phyloP scores from a whole-genome alignment of 1,140 invertebrate species.

The Cataglyphis hispanica region DNA sequence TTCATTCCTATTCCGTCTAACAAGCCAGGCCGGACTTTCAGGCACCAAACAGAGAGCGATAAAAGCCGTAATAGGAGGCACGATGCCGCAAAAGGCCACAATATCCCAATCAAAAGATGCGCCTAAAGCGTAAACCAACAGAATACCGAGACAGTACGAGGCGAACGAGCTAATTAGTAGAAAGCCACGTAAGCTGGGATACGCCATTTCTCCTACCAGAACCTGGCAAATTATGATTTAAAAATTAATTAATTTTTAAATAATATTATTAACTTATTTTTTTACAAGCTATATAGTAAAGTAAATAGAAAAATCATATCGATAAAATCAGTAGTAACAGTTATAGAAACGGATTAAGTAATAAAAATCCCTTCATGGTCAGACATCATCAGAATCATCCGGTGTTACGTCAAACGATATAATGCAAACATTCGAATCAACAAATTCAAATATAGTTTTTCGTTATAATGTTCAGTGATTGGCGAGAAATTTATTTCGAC shows the following conservation, averaged over 20 bases:
- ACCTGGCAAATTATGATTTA: constrained; percentile 85
- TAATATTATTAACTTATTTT: neutral
- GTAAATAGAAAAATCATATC: neutral
- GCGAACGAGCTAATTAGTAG: constrained; percentile 89
- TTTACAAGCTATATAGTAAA: neutral
- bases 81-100: constrained; percentile 88
- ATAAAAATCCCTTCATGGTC: neutral
- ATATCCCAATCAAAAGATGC: constrained; percentile 88
- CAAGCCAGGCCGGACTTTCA: constrained; percentile 91
- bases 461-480: neutral
- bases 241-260: neutral
- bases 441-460: neutral
- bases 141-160: constrained; percentile 91
- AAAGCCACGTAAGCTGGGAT: constrained; percentile 89
- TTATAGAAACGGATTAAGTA: neutral
- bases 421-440: neutral
- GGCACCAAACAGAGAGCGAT: constrained; percentile 89
- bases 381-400: neutral
- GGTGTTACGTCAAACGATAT: neutral
- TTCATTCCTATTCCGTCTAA: constrained; percentile 88
- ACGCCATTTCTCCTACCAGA: constrained; percentile 91
- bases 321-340: constrained; percentile 1
- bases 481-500: neutral
- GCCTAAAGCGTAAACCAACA: constrained; percentile 90
- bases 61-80: constrained; percentile 88